Evolutionary conservation across 2,797 vertebrate species (phyloP), one percentile per base, ranked within the genome.

Genomic region (Helicolenus hilgendorfi): DNA sequence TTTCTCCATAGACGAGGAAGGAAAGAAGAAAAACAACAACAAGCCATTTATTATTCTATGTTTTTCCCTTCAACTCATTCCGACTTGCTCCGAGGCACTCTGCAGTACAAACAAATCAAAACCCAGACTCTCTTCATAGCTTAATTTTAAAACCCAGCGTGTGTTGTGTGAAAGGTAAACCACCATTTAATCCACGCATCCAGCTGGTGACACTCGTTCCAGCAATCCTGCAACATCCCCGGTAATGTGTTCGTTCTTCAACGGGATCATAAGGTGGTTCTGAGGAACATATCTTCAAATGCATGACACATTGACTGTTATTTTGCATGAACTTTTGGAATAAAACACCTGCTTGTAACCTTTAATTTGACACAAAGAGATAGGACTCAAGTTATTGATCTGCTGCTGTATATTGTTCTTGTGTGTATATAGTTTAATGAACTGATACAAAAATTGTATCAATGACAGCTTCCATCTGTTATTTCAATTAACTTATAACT

Each of bases 131-230:
- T 69, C 53, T 72, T 63, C 27, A 27, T 26, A 22, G 69, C n/a
- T 84, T 87, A 2, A 67, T 77, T 86, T 81, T 35, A 49, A 85
- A 79, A 62, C 15, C 9, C 41, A 26, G 49, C 26, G 20, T 72
- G 73, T 62, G 58, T 64, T 26, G 22, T 53, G 62, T 41, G 33
- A 70, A 77, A 36, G 60, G 45, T 71, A 56, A 83, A 83, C 20
- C 65, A 15, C 27, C 49, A n/a, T 20, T 38, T 38, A 70, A 31
- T 8, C 38, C 29, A 65, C 26, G 18, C 59, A 31, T 68, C 41
- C 20, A 18, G 3, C 7, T 36, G 41, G 36, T 78, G 29, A 72
- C 49, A 63, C 9, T 26, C 15, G 8, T 13, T 64, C 73, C 1
- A 49, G 36, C 63, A 56, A 36, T 33, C 7, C 24, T 22, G 58